Percentiles rank a stretch among this genome's conserved stretches.
phyloP scores from a whole-genome alignment of 2,113 vertebrate genomes.

The Tetrao urogallus region DNA sequence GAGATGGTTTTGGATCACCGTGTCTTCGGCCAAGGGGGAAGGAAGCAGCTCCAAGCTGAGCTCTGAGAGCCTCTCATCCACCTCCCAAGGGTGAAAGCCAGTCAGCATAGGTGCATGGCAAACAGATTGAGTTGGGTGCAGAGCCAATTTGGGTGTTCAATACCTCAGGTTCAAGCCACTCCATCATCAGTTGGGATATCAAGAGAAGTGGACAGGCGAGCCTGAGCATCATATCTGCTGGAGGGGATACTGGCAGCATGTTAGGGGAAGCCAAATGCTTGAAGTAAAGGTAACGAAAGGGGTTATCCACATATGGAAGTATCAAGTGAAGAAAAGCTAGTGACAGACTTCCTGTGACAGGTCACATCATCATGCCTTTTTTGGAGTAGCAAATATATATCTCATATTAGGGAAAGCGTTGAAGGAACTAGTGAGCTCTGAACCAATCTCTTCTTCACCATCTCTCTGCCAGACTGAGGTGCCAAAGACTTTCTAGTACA shows the following conservation, averaged over 20 bases:
- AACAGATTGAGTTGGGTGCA: fast-evolving
- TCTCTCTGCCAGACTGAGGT: not conserved
- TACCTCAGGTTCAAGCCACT: not conserved
- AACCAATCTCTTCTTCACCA: not conserved
- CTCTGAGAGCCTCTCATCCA: not conserved
- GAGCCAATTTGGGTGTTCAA: fast-evolving
- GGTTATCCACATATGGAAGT: not conserved
- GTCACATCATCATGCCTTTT: fast-evolving
- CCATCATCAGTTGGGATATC: not conserved
- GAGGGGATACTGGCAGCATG: fast-evolving
- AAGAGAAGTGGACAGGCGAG: not conserved
- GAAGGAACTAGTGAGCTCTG: not conserved
- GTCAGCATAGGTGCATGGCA: fast-evolving
- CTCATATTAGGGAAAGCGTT: not conserved
- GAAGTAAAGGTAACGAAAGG: not conserved
- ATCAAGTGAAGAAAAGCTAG: not conserved
- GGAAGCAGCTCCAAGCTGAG: fast-evolving
- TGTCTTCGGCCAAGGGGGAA: not conserved
- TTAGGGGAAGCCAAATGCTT: not conserved
- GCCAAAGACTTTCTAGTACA: not conserved
- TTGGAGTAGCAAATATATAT: not conserved
- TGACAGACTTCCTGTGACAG: not conserved
- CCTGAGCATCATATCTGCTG: fast-evolving
- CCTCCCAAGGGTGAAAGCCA: not conserved
- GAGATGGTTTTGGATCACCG: not conserved